Percentiles rank a stretch among this genome's conserved stretches.
phyloP scores from a whole-genome alignment of 2,797 vertebrate species.

The Anas acuta region DNA sequence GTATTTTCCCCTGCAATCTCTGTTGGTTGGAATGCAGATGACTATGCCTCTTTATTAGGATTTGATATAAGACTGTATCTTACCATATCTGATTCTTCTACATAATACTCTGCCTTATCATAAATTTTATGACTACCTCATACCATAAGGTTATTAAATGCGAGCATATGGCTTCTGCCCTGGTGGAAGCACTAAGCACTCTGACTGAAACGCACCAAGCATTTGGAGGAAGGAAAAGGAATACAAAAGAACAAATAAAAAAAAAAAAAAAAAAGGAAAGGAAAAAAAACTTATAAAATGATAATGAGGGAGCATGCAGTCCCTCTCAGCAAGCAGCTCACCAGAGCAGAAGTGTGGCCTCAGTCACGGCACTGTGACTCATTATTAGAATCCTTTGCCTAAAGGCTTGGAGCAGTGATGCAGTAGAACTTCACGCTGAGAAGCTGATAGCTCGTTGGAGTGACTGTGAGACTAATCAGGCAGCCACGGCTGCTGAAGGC shows the following conservation, averaged over 20 bases:
- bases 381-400: slow-evolving; percentile 76
- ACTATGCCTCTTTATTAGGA: not conserved
- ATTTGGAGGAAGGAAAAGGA: slow-evolving; percentile 68
- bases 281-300: slow-evolving; percentile 49
- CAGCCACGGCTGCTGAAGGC: slow-evolving; percentile 52
- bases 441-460: slow-evolving; percentile 81
- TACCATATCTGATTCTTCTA: not conserved
- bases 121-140: not conserved
- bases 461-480: slow-evolving; percentile 87
- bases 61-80: not conserved
- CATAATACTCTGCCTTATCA: not conserved
- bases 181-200: slow-evolving; percentile 52
- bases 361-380: slow-evolving; percentile 75
- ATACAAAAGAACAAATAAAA: slow-evolving; percentile 64
- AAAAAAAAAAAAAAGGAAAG: not conserved
- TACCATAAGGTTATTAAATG: slow-evolving; percentile 48
- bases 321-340: slow-evolving; percentile 74
- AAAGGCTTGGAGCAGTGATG: slow-evolving; percentile 74
- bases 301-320: slow-evolving; percentile 68
- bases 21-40: not conserved
- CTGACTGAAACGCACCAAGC: slow-evolving; percentile 22
- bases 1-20: not conserved
- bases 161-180: slow-evolving; percentile 52
- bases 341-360: slow-evolving; percentile 74
- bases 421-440: slow-evolving; percentile 77